Percentiles rank a stretch among this genome's conserved stretches.
phyloP scores from a whole-genome alignment of 2,797 vertebrate species.

The Sebastiscus albofasciatus region DNA sequence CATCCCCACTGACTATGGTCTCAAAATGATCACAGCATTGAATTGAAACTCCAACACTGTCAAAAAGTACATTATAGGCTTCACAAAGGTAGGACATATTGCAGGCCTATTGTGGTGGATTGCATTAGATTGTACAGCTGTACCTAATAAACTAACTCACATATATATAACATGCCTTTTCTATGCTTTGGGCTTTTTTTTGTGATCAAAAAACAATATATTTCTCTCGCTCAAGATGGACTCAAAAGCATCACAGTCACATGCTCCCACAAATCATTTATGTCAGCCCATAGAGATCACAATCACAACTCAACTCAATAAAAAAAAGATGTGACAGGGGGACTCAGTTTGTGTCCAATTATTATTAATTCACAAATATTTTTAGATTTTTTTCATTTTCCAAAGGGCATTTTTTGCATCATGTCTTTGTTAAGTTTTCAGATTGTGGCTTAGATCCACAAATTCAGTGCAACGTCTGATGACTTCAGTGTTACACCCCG shows the following conservation, averaged over 20 bases:
- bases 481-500: neutral
- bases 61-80: neutral
- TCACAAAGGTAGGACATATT: neutral
- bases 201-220: slow-evolving; percentile 23
- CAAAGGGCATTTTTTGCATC: neutral
- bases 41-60: neutral
- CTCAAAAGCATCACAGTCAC: slow-evolving; percentile 6
- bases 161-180: neutral
- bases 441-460: neutral
- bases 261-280: slow-evolving; percentile 9
- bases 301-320: neutral
- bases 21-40: neutral
- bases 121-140: neutral
- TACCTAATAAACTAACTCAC: neutral
- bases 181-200: neutral
- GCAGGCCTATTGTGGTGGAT: neutral
- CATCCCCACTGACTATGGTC: neutral
- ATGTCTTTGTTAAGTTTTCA: neutral
- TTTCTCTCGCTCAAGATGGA: slow-evolving; percentile 1
- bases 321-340: neutral
- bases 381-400: neutral
- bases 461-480: neutral
- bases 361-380: slow-evolving; percentile 1
- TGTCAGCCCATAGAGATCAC: neutral
- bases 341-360: neutral